A percentile compares a stretch with the other conserved stretches of the same genome.
Conservation (phyloP, 2,797 vertebrate genomes). For the Crenuchus spilurus region DNA sequence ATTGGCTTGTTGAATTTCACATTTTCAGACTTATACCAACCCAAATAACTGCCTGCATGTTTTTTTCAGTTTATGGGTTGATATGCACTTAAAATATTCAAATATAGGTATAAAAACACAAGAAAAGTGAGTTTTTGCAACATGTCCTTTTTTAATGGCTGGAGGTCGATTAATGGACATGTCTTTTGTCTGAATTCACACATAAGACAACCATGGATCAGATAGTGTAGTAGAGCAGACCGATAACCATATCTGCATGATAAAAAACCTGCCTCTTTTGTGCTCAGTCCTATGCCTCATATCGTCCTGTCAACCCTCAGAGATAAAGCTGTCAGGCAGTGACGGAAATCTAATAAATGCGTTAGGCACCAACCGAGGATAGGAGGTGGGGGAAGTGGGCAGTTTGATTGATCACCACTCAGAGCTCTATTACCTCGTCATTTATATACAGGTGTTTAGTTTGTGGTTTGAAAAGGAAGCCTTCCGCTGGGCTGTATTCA, state of each 20-base stretch:
- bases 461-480: not conserved
- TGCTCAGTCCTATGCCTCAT: slow-evolving; percentile 36
- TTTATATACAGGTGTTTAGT: not conserved
- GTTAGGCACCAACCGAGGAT: not conserved
- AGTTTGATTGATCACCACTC: slow-evolving; percentile 25
- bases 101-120: no score
- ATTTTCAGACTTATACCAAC: no score
- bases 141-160: no score
- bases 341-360: slow-evolving; percentile 47
- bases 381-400: not conserved
- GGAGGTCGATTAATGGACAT: no score
- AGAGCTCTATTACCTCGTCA: not conserved
- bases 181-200: not conserved
- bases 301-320: slow-evolving; percentile 28
- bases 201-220: not conserved
- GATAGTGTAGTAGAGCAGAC: not conserved
- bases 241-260: slow-evolving; percentile 36
- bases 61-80: no score
- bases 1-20: no score
- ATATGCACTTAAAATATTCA: no score
- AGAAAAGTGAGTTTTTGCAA: no score
- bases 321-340: slow-evolving; percentile 52
- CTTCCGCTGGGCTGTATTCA: not conserved
- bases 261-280: slow-evolving; percentile 35
- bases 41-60: no score